Evolutionary conservation across 2,888 invertebrate species (phyloP).

Genomic region (Morpho helenor): DNA sequence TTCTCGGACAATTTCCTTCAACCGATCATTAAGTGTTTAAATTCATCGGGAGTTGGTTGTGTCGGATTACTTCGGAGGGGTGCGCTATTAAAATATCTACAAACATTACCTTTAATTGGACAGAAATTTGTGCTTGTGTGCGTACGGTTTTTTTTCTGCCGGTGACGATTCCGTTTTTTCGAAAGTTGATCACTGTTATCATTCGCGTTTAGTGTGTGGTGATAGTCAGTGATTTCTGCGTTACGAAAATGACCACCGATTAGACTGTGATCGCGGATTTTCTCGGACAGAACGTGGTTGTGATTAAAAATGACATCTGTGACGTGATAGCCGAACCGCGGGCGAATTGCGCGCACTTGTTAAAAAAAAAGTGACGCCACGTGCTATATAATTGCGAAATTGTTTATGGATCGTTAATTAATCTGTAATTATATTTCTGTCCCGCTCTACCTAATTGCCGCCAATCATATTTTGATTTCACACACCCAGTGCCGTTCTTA

Average conservation of each 20-base stretch:
- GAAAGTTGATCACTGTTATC: constrained; percentile 73
- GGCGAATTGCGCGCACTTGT: constrained; percentile 5
- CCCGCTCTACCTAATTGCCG: constrained; percentile 60
- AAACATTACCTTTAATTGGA: constrained; percentile 79
- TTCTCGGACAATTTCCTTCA: constrained; percentile 78
- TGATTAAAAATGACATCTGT: constrained; percentile 66
- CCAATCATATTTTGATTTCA: constrained; percentile 34
- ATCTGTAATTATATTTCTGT: constrained; percentile 59
- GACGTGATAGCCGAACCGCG: constrained; percentile 47
- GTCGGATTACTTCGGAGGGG: constrained; percentile 77
- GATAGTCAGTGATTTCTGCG: constrained; percentile 54
- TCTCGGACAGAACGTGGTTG: constrained; percentile 35
- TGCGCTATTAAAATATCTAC: constrained; percentile 78
- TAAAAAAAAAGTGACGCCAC: constrained; percentile 52
- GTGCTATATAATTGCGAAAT: constrained; percentile 61
- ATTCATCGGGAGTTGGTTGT: constrained; percentile 78
- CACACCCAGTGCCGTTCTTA: constrained; percentile 14
- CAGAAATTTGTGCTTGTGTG: constrained; percentile 76
- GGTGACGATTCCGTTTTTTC: constrained; percentile 72
- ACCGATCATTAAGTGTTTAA: constrained; percentile 80
- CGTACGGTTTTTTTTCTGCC: constrained; percentile 61
- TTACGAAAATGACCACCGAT: constrained; percentile 32
- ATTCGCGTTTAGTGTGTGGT: constrained; percentile 62
- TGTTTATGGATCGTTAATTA: constrained; percentile 60
- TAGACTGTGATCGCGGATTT: constrained; percentile 30